Evolutionary conservation across 2,113 vertebrate genomes (phyloP), one percentile per base, ranked within the genome.

Genomic region (Charina bottae): DNA sequence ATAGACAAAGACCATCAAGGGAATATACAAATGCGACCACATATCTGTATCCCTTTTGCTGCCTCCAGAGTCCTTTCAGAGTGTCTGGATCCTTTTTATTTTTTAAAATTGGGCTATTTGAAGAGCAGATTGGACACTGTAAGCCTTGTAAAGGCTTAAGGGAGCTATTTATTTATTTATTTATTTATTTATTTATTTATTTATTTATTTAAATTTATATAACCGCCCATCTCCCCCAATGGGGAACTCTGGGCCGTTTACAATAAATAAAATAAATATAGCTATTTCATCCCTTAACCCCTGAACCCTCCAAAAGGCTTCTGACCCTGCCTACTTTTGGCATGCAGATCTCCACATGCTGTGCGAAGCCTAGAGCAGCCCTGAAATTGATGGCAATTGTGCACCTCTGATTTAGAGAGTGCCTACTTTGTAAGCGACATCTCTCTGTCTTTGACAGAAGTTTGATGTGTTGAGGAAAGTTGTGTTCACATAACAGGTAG

Each of bases 121-220:
- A 33, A 72, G 64, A 72, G 13, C n/a, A 72, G 64, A 72, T 72
- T 33, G 64, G 64, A 68, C n/a, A 33, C n/a, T 6, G 64, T 72
- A 72, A 72, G n/a, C 64, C 28, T 72, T 72, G n/a, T 72, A 72
- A 72, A 72, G n/a, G 1, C 64, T 72, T 72, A 33, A 33, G 64
- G 64, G 64, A 33, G n/a, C n/a, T 72, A 72, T 72, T 72, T 72
- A 72, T 72, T 72, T 72, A 72, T 72, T 72, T 72, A 72, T 72
- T 72, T 72, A 72, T 72, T 72, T 72, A 72, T 72, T 72, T 72
- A 72, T 72, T 72, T 72, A 72, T 72, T 72, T 72, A 72, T 72
- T 72, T 72, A 72, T 72, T 72, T 72, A 72, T 72, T 72, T 72
- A n/a, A n/a, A n/a, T n/a, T n/a, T n/a, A n/a, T n/a, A n/a, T n/a